A percentile compares a stretch with the other conserved stretches of the same genome.
Conservation (phyloP, 2,888 invertebrate species). For the Tetrapedia diversipes region DNA sequence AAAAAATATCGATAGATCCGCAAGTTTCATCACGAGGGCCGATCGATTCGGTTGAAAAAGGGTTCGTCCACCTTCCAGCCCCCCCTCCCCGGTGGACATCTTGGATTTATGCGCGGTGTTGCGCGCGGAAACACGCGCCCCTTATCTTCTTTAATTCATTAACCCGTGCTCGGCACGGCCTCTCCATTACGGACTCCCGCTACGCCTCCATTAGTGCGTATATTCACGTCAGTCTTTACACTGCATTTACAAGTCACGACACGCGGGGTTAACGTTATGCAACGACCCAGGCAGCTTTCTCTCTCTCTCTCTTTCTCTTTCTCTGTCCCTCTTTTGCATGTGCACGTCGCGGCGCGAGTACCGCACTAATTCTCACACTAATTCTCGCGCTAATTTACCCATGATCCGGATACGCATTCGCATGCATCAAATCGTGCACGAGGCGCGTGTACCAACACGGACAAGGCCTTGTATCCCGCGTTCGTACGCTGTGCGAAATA, state of each 20-base stretch:
- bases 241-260: conserved; percentile 63
- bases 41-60: conserved; percentile 19
- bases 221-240: conserved; percentile 61
- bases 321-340: conserved; percentile 2
- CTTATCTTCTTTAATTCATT: conserved; percentile 67
- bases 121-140: conserved; percentile 37
- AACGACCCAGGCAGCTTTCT: conserved; percentile 52
- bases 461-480: conserved; percentile 44
- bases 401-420: conserved; percentile 70
- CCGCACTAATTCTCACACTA: conserved; percentile 67
- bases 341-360: conserved; percentile 44
- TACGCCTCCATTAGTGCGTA: conserved; percentile 60
- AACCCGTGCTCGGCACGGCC: conserved; percentile 31
- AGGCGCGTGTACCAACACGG: conserved; percentile 48
- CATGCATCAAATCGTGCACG: conserved; percentile 64
- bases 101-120: conserved; percentile 21
- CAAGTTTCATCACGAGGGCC: not conserved
- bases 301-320: not conserved
- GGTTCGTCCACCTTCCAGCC: conserved; percentile 4
- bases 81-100: not conserved
- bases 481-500: conserved; percentile 53
- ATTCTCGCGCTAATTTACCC: conserved; percentile 72
- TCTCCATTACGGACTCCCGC: conserved; percentile 36
- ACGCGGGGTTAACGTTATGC: conserved; percentile 68
- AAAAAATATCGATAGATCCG: no score